These are phyloP conservation scores for Chloroclystis v-ata DNA, from an alignment of 2,888 invertebrate species.

Conservation along the genomic window DNA sequence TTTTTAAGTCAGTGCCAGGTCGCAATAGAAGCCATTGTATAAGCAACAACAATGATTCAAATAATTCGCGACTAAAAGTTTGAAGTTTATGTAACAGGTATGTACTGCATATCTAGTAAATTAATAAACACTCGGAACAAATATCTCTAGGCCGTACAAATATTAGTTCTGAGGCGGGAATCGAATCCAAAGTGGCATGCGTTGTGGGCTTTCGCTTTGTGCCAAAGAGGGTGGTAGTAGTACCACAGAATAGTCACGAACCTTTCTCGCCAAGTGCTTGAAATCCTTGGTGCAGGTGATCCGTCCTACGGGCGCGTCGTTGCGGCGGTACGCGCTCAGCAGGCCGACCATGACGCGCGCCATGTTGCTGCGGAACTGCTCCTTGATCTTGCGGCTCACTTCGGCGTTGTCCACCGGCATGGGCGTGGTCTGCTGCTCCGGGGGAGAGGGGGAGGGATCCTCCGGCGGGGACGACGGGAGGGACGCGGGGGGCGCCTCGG, in stretches of 20 bases:
- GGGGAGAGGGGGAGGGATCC: slow-evolving; percentile 6
- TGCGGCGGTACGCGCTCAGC: slow-evolving; percentile 91
- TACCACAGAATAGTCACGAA: slow-evolving; percentile 51
- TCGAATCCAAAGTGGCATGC: too few relatives aligned
- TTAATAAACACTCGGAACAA: too few relatives aligned
- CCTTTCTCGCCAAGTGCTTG: slow-evolving; percentile 95
- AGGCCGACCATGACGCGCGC: slow-evolving; percentile 90
- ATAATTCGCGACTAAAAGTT: too few relatives aligned
- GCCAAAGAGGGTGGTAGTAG: too few relatives aligned
- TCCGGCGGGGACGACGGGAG: neutral
- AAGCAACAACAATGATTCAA: too few relatives aligned
- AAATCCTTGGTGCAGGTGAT: slow-evolving; percentile 95
- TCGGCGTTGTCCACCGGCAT: slow-evolving; percentile 57
- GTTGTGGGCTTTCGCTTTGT: too few relatives aligned
- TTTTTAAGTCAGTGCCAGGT: too few relatives aligned
- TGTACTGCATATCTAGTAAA: too few relatives aligned
- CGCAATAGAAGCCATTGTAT: too few relatives aligned
- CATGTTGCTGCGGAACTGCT: slow-evolving; percentile 86
- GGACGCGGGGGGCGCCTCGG: slow-evolving; percentile 5
- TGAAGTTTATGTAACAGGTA: too few relatives aligned
- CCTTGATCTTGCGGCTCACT: slow-evolving; percentile 85
- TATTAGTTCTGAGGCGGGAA: too few relatives aligned
- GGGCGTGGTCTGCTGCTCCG: slow-evolving; percentile 6
- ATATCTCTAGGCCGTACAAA: too few relatives aligned
- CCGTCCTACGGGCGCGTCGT: slow-evolving; percentile 88